Conservation (phyloP, 2,113 vertebrate species). For the Oreochromis niloticus region DNA sequence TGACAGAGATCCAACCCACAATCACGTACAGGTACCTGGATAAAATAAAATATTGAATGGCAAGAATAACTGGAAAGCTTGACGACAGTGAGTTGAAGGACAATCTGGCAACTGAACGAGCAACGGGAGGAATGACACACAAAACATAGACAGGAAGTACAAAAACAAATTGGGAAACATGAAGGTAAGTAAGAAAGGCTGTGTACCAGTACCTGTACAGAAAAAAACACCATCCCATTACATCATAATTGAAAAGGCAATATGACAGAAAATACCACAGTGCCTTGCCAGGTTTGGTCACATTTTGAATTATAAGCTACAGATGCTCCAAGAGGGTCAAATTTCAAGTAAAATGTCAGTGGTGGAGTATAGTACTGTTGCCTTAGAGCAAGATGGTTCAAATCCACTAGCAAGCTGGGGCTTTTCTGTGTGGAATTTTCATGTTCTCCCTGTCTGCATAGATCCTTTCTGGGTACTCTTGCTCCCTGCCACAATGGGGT, state of each 20-base stretch:
- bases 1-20: not conserved
- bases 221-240: not conserved
- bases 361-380: not conserved
- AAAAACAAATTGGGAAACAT: not conserved
- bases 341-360: not conserved
- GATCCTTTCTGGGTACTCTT: not conserved
- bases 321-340: not conserved
- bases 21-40: not conserved
- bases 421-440: not conserved
- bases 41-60: not conserved
- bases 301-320: not conserved
- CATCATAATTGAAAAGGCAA: not conserved
- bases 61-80: not conserved
- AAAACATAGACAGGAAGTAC: not conserved
- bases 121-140: not conserved
- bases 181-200: not conserved
- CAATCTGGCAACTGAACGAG: not conserved
- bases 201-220: not conserved
- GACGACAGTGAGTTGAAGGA: not conserved
- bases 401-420: not conserved
- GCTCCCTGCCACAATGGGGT: accelerated
- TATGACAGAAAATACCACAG: not conserved
- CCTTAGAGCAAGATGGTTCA: not conserved
- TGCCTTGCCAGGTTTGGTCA: not conserved
- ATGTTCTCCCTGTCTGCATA: not conserved